A percentile compares a stretch with the other conserved stretches of the same genome.
phyloP scores from a whole-genome alignment of 53 echinoderm and acorn worm species.

The Astropecten irregularis region DNA sequence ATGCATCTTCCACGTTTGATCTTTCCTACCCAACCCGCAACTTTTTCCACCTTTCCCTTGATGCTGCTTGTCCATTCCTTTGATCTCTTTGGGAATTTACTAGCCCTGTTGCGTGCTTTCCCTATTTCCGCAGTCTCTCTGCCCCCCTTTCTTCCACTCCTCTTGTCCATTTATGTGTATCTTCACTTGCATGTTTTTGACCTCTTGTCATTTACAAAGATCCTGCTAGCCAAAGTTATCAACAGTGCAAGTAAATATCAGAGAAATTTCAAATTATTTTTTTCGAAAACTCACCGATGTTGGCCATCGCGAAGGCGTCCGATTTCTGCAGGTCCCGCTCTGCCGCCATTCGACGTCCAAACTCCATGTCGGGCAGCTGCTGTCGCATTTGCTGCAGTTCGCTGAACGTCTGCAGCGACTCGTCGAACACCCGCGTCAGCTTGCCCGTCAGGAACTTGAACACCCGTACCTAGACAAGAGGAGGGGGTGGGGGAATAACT shows the following conservation, averaged over 20 bases:
- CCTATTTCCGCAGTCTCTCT: no score
- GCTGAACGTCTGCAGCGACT: conserved; percentile 93
- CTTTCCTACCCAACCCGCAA: no score
- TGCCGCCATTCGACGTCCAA: conserved; percentile 89
- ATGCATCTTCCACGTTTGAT: no score
- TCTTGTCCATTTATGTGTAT: no score
- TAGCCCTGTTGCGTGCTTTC: no score
- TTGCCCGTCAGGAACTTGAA: conserved; percentile 95
- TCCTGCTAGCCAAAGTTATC: background rate
- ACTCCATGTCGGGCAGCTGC: conserved; percentile 99
- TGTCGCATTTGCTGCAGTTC: conserved; percentile 98
- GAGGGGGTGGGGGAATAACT: no score
- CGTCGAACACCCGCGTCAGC: conserved; percentile 85
- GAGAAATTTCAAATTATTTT: background rate
- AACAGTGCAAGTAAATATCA: background rate
- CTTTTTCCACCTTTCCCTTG: no score
- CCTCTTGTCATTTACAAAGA: no score
- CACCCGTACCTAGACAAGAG: conserved; percentile 72
- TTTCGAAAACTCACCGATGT: conserved; percentile 65
- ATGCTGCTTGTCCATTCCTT: no score
- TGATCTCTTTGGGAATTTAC: no score
- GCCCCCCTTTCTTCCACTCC: no score
- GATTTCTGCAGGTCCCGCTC: conserved; percentile 95
- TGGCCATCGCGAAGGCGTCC: conserved; percentile 75
- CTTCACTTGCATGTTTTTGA: no score